Base-by-base conservation (phyloP, 2,888 invertebrate species). In the Leptinotarsa haldemani region DNA sequence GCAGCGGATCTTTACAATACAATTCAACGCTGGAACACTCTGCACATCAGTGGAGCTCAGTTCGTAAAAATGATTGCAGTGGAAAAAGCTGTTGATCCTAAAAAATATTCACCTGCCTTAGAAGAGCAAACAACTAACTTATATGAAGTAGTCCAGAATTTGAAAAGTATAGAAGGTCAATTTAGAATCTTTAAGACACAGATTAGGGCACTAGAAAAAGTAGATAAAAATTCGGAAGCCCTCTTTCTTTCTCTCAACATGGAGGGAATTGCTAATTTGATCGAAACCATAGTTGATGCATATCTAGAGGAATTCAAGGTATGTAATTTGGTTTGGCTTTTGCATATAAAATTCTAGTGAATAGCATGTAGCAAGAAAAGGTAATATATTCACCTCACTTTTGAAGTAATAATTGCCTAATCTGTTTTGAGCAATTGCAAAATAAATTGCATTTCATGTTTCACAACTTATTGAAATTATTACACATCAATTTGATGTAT, bases 1-100 rank as follows among this genome's bases (percentile, higher is more conserved):
- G 88, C 87, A 16, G 91, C 91, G 40, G 90, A 91, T 82, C 83
- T 90, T 69, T 89, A 89, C 81, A 87, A 88, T 79, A 86, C 83
- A 75, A 88, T 90, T 75, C 90, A 90, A 80, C 85, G 85, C 81
- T 91, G 90, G 90, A 90, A 90, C 78, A 82, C 83, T 52, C 76
- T 84, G 68, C 89, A 90, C 79, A 84, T 89, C 64, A 83, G 85
- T 71, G 90, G 90, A 47, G 80, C 88, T 61, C 74, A 81, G 18
- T 70, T 88, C 74, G 82, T 89, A 7, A 88, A 88, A 82, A 80
- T 83, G 71, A 88, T 90, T 76, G 85, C 85, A 22, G 71, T 80
- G 25, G 50, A 85, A 53, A 86, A 86, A 81, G 72, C 82, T 18
- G 80, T 83, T 69, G 77, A 77, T 65, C 75, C 76, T 46, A 77